A percentile compares a stretch with the other conserved stretches of the same genome.
These are phyloP conservation scores for Neofelis nebulosa DNA, from an alignment of 2,113 vertebrate genomes.

Conservation along the genomic window DNA sequence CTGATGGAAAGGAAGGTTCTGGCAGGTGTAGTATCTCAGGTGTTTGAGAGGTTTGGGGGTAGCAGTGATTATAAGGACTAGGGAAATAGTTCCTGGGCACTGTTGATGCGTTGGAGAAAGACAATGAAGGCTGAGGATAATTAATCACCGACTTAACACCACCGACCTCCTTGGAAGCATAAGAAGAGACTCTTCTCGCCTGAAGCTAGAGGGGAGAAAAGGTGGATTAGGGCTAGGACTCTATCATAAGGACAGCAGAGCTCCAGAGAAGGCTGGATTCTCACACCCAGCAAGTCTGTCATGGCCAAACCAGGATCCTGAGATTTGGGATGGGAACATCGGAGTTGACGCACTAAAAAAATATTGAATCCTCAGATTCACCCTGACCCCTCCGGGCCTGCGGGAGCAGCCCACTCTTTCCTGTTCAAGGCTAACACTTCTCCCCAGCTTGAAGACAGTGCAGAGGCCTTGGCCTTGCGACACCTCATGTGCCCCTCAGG, in stretches of 20 bases:
- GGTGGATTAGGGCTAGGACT: neutral
- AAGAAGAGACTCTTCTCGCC: neutral
- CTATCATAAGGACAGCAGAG: neutral
- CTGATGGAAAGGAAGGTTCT: neutral
- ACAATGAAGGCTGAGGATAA: neutral
- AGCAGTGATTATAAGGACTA: neutral
- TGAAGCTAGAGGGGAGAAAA: neutral
- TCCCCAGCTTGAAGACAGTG: neutral
- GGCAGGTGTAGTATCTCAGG: neutral
- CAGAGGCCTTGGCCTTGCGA: neutral
- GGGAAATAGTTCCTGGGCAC: neutral
- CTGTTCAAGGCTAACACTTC: neutral
- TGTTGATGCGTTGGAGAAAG: neutral
- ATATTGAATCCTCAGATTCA: neutral
- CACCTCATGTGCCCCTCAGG: neutral
- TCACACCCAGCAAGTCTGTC: neutral
- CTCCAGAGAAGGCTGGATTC: neutral
- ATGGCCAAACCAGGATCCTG: neutral
- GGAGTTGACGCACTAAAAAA: neutral
- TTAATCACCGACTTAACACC: neutral
- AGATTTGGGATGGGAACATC: neutral
- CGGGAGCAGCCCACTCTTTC: neutral
- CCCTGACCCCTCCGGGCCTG: neutral
- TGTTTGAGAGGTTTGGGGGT: neutral
- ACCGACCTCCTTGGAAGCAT: neutral